A percentile compares a stretch with the other conserved stretches of the same genome.
Conservation (phyloP, 2,113 vertebrate species). For the Aphelocoma coerulescens region DNA sequence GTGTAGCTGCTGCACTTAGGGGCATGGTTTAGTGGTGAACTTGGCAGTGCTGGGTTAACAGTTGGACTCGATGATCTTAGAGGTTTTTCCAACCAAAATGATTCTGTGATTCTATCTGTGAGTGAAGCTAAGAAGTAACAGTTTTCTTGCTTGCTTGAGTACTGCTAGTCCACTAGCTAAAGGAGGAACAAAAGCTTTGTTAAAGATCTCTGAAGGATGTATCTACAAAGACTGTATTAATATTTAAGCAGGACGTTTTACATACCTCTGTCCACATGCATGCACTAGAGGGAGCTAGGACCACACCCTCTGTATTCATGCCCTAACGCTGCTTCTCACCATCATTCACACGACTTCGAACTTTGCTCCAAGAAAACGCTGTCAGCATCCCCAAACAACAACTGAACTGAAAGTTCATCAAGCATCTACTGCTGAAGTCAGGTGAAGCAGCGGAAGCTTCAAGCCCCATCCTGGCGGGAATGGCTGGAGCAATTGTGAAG, state of each 20-base stretch:
- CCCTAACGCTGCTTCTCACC: background rate
- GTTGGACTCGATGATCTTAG: accelerated
- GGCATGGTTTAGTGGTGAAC: background rate
- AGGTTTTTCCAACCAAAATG: background rate
- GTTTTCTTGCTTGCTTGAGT: background rate
- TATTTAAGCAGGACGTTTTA: background rate
- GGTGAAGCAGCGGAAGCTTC: background rate
- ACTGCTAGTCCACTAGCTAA: background rate
- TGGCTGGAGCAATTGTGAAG: background rate
- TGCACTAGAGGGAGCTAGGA: conserved; percentile 58
- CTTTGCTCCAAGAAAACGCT: background rate
- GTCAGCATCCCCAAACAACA: background rate
- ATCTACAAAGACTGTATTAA: background rate
- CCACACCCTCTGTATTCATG: background rate
- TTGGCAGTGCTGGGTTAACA: background rate
- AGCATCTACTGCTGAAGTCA: background rate
- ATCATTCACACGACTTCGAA: background rate
- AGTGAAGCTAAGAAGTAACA: background rate
- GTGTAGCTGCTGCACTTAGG: background rate
- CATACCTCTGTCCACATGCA: background rate
- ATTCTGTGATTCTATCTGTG: background rate
- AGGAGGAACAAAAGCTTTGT: background rate
- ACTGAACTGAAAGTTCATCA: background rate
- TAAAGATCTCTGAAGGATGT: background rate
- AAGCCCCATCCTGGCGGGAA: background rate